phyloP scores from a whole-genome alignment of 2,888 invertebrate genomes.

The Rotaria macrura region DNA sequence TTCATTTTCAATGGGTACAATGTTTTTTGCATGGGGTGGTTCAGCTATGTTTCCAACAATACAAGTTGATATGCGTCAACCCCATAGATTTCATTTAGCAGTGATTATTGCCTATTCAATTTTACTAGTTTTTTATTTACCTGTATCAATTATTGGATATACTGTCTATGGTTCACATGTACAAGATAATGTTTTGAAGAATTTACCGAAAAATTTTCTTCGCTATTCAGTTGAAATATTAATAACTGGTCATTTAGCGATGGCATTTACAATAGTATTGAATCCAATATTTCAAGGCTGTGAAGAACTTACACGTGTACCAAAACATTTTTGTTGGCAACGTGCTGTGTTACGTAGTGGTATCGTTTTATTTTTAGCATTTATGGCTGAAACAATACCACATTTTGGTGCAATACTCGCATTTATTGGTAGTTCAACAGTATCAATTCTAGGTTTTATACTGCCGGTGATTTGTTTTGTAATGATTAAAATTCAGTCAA shows the following conservation, averaged over 20 bases:
- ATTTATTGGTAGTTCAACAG: slow-evolving; percentile 70
- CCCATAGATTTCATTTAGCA: slow-evolving; percentile 62
- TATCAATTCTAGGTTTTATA: slow-evolving; percentile 71
- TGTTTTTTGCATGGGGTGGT: slow-evolving; percentile 64
- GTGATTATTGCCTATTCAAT: slow-evolving; percentile 60
- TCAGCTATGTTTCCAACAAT: slow-evolving; percentile 70
- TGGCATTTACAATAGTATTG: slow-evolving; percentile 61
- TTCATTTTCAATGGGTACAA: slow-evolving; percentile 62
- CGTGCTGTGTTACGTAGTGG: slow-evolving; percentile 63
- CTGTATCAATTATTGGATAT: slow-evolving; percentile 61
- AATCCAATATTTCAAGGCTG: slow-evolving; percentile 68
- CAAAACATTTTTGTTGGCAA: slow-evolving; percentile 61
- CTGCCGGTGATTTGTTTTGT: slow-evolving; percentile 71
- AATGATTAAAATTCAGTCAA: slow-evolving; percentile 51
- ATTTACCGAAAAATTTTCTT: slow-evolving; percentile 52
- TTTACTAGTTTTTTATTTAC: slow-evolving; percentile 59
- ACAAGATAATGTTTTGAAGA: slow-evolving; percentile 62
- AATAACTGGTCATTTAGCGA: slow-evolving; percentile 59
- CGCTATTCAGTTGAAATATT: slow-evolving; percentile 57
- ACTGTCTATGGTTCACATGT: slow-evolving; percentile 60
- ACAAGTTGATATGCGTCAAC: slow-evolving; percentile 78
- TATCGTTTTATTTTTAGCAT: slow-evolving; percentile 62
- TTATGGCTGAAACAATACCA: slow-evolving; percentile 70
- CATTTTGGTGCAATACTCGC: slow-evolving; percentile 75
- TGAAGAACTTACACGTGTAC: slow-evolving; percentile 51